Conservation (phyloP, 1,140 invertebrate species). For the Drosophila subobscura region DNA sequence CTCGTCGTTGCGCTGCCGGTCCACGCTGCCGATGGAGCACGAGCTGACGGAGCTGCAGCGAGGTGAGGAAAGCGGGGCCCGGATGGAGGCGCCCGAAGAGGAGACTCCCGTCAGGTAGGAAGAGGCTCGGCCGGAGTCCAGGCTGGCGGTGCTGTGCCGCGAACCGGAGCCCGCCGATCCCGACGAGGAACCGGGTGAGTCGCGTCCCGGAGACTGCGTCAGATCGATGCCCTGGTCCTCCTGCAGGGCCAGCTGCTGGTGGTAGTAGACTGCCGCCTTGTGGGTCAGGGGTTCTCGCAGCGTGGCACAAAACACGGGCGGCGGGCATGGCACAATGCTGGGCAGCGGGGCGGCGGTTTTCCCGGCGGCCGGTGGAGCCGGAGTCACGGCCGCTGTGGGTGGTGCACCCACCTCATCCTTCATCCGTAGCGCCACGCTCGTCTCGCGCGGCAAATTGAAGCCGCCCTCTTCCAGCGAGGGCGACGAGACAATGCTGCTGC, state of each 20-base stretch:
- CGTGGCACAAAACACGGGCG: slow-evolving; percentile 73
- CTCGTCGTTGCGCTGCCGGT: slow-evolving; percentile 87
- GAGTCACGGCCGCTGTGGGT: slow-evolving; percentile 13
- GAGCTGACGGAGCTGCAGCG: slow-evolving; percentile 87
- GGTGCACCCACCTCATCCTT: slow-evolving; percentile 63
- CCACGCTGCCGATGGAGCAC: slow-evolving; percentile 91
- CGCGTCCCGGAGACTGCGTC: slow-evolving; percentile 93
- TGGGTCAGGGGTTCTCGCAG: slow-evolving; percentile 86
- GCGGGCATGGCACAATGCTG: slow-evolving; percentile 73
- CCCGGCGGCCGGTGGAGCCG: slow-evolving; percentile 32
- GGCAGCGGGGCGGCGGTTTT: slow-evolving; percentile 54
- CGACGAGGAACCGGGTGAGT: slow-evolving; percentile 94
- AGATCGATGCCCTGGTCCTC: slow-evolving; percentile 90
- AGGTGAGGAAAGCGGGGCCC: slow-evolving; percentile 84
- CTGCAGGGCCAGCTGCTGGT: slow-evolving; percentile 89
- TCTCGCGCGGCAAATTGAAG: slow-evolving; percentile 81
- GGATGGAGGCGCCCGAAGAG: slow-evolving; percentile 82
- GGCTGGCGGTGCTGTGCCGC: slow-evolving; percentile 94
- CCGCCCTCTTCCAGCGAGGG: slow-evolving; percentile 83
- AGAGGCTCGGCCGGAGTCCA: slow-evolving; percentile 96
- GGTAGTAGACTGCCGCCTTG: slow-evolving; percentile 89
- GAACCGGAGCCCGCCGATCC: slow-evolving; percentile 90
- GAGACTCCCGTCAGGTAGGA: slow-evolving; percentile 83
- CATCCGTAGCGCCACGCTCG: slow-evolving; percentile 75
- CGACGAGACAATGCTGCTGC: slow-evolving; percentile 83